Percentiles rank a stretch among this genome's conserved stretches.
phyloP scores from a whole-genome alignment of 2,113 vertebrate species.

The Cathartes aura region DNA sequence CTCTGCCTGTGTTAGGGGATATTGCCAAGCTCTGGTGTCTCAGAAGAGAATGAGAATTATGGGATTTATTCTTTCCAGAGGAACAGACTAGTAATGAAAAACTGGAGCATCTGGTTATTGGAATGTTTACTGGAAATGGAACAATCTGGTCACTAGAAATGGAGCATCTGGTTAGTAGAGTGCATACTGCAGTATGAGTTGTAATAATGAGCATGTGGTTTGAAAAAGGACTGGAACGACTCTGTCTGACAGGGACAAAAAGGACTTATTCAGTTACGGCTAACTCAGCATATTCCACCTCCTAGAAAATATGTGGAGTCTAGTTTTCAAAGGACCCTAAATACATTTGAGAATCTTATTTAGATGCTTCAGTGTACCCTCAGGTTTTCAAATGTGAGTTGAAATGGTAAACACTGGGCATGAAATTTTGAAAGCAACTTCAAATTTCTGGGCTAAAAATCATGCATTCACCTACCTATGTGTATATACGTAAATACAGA shows the following conservation, averaged over 20 bases:
- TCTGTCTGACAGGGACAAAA: neutral
- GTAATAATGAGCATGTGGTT: neutral
- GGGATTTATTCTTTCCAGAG: neutral
- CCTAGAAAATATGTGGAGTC: neutral
- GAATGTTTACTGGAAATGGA: neutral
- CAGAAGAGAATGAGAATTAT: neutral
- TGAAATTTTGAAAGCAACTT: neutral
- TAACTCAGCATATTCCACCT: neutral
- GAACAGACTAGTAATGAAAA: neutral
- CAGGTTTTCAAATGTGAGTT: neutral
- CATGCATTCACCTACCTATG: neutral
- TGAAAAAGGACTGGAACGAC: neutral
- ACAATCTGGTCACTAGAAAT: neutral
- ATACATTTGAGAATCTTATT: neutral
- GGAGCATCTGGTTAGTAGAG: neutral
- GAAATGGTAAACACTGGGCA: neutral
- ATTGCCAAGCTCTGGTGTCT: neutral
- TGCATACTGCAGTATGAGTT: neutral
- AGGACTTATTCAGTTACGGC: neutral
- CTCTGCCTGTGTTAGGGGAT: neutral
- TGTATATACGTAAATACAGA: neutral
- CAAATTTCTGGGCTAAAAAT: neutral
- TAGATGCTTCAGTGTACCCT: neutral
- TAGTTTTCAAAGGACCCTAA: neutral
- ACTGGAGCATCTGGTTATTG: neutral